These are phyloP conservation scores for Cosmia trapezina DNA, from an alignment of 2,888 invertebrate species.

Conservation along the genomic window DNA sequence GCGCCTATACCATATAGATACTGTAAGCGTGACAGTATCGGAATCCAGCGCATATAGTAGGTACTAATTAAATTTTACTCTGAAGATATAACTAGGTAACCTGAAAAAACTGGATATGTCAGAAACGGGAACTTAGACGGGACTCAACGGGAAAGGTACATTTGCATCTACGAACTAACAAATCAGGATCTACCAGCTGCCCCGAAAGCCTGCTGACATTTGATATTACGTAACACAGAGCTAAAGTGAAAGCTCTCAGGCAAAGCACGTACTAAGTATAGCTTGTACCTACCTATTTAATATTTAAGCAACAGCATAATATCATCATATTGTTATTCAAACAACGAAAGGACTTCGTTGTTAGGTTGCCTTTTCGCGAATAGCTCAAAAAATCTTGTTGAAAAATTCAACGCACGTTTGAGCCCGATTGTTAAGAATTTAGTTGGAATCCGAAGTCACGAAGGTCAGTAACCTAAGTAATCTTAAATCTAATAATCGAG, in stretches of 20 bases:
- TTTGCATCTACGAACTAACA: neutral
- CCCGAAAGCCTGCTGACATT: slow-evolving; percentile 24
- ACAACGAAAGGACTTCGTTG: slow-evolving; percentile 19
- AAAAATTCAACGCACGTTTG: slow-evolving; percentile 53
- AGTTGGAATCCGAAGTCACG: slow-evolving; percentile 27
- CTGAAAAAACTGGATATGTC: too few species aligned
- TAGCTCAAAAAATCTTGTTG: slow-evolving; percentile 3
- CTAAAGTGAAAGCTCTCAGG: slow-evolving; percentile 59
- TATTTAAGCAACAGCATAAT: slow-evolving; percentile 34
- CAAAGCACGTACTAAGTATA: slow-evolving; percentile 43
- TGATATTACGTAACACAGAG: slow-evolving; percentile 26
- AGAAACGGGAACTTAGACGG: neutral
- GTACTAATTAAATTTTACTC: neutral
- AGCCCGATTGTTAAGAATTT: slow-evolving; percentile 40
- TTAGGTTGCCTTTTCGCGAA: slow-evolving; percentile 12
- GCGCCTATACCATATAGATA: neutral
- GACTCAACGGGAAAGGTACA: neutral
- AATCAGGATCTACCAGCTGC: neutral
- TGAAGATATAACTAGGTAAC: neutral
- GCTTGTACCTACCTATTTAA: slow-evolving; percentile 25
- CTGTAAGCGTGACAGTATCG: neutral
- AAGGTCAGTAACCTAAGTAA: slow-evolving; percentile 34
- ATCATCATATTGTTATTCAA: slow-evolving; percentile 54
- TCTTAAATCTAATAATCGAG: slow-evolving; percentile 16
- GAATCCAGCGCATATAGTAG: neutral